Percentiles rank a stretch among this genome's conserved stretches.
Conservation (phyloP, 1,140 invertebrate genomes). For the Caenorhabditis remanei region DNA sequence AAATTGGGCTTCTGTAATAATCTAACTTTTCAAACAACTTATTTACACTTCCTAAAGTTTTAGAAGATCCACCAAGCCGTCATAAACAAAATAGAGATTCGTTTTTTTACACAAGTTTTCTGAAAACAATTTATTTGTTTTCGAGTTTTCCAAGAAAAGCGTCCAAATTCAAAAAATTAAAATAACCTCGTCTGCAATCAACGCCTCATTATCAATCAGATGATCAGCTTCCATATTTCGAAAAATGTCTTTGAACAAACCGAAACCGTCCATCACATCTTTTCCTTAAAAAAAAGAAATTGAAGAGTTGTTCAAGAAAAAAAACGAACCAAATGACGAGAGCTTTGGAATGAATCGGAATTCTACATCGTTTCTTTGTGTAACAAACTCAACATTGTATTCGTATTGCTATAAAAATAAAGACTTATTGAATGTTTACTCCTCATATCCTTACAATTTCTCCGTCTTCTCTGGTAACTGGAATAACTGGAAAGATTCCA, state of each 20-base stretch:
- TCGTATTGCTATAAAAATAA: neutral
- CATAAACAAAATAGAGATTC: no score
- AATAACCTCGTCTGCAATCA: neutral
- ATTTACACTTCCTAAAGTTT: no score
- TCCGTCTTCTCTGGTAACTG: neutral
- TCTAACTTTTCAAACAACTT: no score
- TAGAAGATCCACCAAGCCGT: no score
- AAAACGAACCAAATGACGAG: neutral
- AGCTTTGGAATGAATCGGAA: constrained; percentile 23
- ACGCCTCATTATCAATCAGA: neutral
- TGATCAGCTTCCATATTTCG: neutral
- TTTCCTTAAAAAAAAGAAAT: neutral
- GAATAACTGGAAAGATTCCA: constrained; percentile 39
- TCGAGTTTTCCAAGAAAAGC: no score
- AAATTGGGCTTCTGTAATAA: no score
- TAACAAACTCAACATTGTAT: constrained; percentile 61
- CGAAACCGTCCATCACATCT: no score
- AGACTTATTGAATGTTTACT: neutral
- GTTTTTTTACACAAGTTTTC: no score
- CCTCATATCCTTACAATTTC: constrained; percentile 5
- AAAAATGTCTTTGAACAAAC: constrained; percentile 46
- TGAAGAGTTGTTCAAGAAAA: neutral
- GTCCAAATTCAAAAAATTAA: no score
- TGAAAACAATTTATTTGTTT: no score
- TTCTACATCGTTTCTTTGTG: neutral